phyloP scores from a whole-genome alignment of 2,888 invertebrate species.

The Tenthredo distinguenda region DNA sequence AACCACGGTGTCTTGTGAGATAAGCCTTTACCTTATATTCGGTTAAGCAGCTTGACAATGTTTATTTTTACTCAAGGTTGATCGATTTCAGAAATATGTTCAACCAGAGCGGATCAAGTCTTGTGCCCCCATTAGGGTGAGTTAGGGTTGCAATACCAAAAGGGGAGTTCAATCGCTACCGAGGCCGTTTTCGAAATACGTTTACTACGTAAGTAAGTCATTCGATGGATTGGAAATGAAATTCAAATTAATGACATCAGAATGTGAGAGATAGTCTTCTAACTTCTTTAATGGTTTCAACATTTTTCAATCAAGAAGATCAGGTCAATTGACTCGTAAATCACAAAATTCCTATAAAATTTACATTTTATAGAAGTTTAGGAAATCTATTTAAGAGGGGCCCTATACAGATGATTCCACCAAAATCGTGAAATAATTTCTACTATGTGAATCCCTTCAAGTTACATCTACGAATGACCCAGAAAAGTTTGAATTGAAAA shows the following conservation, averaged over 20 bases:
- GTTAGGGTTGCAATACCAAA: constrained; percentile 19
- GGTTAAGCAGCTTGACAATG: background rate
- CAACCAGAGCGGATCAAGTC: constrained; percentile 75
- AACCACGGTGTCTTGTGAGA: constrained; percentile 66
- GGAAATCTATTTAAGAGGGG: background rate
- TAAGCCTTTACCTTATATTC: background rate
- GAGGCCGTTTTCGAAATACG: background rate
- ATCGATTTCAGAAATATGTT: constrained; percentile 68
- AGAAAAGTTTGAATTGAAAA: no score
- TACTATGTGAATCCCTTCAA: no score
- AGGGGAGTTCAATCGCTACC: background rate
- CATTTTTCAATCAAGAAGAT: no score
- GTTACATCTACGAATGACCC: no score
- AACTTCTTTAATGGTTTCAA: no score
- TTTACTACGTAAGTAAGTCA: background rate
- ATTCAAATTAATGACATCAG: no score
- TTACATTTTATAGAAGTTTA: background rate
- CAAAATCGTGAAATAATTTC: no score
- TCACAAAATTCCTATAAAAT: background rate
- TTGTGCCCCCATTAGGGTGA: constrained; percentile 78
- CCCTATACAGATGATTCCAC: no score
- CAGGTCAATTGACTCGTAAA: no score
- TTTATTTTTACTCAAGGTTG: constrained; percentile 21
- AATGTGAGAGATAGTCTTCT: no score
- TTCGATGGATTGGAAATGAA: background rate